Base-by-base conservation (phyloP, 1,140 invertebrate genomes). In the Caenorhabditis briggsae region DNA sequence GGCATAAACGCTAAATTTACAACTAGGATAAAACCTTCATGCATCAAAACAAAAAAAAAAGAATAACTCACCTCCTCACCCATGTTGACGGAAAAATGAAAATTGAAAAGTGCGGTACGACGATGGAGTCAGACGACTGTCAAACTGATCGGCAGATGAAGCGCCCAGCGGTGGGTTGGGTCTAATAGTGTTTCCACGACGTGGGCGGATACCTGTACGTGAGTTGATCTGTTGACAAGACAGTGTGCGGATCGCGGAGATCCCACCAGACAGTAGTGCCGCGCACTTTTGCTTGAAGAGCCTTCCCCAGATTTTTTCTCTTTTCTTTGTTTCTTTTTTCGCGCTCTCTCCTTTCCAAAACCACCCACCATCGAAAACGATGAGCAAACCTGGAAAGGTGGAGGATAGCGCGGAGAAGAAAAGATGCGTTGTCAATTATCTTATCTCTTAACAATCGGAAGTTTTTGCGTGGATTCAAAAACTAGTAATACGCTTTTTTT, bases 41-140 rank as follows among this genome's bases (percentile, higher is more conserved):
- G 56, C 16, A 58, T 33, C 1, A 33, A 33, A 33, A n/a, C 9
- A 16, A 61, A 9, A 61, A 25, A 61, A 78, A 50, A 53, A 50
- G 20, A 78, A 78, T 50, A 23, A 50, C 70, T 78, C 6, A 78
- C 70, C 46, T 78, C 70, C 70, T 78, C 70, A 78, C 70, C 70
- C 70, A 78, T 78, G 18, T 78, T 78, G 70, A 78, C 70, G 46
- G 46, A 53, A 53, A 61, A 78, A 50, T 78, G 70, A 78, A 78
- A 78, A 50, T 70, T 78, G 70, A 78, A 78, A 78, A 78, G 46
- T 33, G 64, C 64, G 70, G 70, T 78, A 78, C 70, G 70, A 78
- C 70, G 14, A 78, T 78, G 70, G 70, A 78, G 70, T 78, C 70
- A 78, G 70, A 78, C 70, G 46, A 78, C 70, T 78, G 70, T 78